Conservation (phyloP, 2,113 vertebrate species). For the Tonatia bakeri region DNA sequence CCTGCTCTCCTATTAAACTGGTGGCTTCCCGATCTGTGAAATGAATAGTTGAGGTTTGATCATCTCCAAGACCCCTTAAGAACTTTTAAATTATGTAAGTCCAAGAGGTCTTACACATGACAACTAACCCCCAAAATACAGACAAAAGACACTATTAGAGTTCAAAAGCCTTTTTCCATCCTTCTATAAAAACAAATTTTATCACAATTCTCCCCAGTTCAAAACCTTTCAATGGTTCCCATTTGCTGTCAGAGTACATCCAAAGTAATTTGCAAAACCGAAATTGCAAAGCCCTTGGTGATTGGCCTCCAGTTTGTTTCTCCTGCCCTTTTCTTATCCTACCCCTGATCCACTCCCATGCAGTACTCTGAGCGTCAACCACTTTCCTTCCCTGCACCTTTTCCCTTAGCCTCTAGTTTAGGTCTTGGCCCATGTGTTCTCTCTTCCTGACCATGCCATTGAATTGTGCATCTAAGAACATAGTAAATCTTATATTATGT, state of each 20-base stretch:
- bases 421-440: not conserved
- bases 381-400: too few relatives aligned
- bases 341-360: not conserved
- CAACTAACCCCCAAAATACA: not conserved
- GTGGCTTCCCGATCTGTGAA: not conserved
- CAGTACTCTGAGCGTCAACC: not conserved
- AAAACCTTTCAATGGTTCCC: not conserved
- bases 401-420: not conserved
- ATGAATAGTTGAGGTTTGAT: not conserved
- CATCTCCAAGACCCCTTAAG: not conserved
- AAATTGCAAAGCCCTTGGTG: not conserved
- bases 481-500: not conserved
- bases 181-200: not conserved
- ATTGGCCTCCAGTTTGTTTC: not conserved
- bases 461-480: not conserved
- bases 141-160: not conserved
- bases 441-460: not conserved
- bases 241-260: not conserved
- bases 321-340: not conserved
- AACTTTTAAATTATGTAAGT: not conserved
- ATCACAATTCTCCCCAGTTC: not conserved
- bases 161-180: not conserved
- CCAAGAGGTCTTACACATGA: not conserved
- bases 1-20: not conserved
- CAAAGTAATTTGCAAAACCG: not conserved